Evolutionary conservation across 2,888 invertebrate genomes (phyloP).

Genomic region (Cabera pusaria): DNA sequence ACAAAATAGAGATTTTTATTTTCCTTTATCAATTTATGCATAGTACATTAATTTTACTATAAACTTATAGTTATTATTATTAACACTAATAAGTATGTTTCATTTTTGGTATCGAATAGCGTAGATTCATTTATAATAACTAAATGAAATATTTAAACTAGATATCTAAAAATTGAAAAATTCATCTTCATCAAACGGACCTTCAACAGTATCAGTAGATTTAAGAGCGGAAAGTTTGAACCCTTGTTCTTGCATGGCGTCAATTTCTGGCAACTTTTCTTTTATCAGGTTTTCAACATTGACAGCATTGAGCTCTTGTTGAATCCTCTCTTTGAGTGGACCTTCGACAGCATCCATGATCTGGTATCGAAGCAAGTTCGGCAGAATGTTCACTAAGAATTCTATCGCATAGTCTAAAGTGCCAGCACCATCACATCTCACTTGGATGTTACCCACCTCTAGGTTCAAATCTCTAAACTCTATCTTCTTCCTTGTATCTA

Average conservation of each 20-base stretch:
- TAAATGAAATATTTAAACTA: no score
- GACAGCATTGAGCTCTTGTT: slow-evolving; percentile 88
- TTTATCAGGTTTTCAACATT: slow-evolving; percentile 89
- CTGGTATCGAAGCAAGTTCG: slow-evolving; percentile 93
- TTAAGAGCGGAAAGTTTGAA: slow-evolving; percentile 69
- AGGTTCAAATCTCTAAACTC: slow-evolving; percentile 89
- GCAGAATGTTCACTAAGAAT: slow-evolving; percentile 90
- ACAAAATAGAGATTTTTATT: no score
- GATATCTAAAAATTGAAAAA: slow-evolving; percentile 73
- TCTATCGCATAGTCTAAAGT: slow-evolving; percentile 93
- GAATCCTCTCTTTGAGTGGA: slow-evolving; percentile 88
- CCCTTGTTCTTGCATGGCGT: slow-evolving; percentile 79
- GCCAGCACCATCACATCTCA: slow-evolving; percentile 93
- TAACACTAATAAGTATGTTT: neutral
- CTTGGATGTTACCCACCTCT: slow-evolving; percentile 92
- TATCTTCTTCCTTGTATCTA: slow-evolving; percentile 90
- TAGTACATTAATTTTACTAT: no score
- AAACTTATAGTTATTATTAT: no score
- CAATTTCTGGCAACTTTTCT: slow-evolving; percentile 86
- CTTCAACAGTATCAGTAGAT: slow-evolving; percentile 38
- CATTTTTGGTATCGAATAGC: neutral
- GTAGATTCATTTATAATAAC: no score
- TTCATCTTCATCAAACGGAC: slow-evolving; percentile 67
- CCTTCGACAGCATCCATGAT: slow-evolving; percentile 93
- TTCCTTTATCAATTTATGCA: no score